Evolutionary conservation across 2,113 vertebrate species (phyloP), one percentile per base, ranked within the genome.

Genomic region (Strix aluco): DNA sequence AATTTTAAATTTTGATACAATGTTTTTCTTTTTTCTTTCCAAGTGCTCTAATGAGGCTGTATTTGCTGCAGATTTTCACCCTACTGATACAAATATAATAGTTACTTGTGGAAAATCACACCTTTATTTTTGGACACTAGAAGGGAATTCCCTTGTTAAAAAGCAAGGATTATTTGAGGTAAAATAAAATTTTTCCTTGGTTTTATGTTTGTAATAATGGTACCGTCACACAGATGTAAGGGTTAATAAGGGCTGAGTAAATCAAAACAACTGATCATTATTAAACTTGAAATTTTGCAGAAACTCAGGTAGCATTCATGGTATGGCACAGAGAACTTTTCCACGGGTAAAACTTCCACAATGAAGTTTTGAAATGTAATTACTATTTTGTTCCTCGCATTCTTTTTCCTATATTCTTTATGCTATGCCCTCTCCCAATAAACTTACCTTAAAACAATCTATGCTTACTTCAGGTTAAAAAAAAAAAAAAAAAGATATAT

Each of bases 91-190:
- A 92, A 99, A 99, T 88, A 97, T 99, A 77, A 98, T 99, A 26
- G 99, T 99, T 67, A 99, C 99, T 25, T 99, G 99, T 79, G 99
- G 99, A 62, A 99, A 99, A 94, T 99, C 99, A 12, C 99, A 99
- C 40, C 99, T 99, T 86, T 99, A 99, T 96, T 99, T 99, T 95
- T 99, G 99, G 99, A 99, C 98, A 5, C 97, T 99, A 74, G 99
- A 99, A 97, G 99, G 99, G 46, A 98, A 97, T 92, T 96, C 98
- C 47, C 98, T 99, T 75, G 96, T 98, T 93, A 99, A 99, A 97
- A 99, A 99, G 92, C 99, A 99, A 96, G 99, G 99, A 52, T 97
- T 99, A 80, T 99, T 99, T 94, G 99, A 99, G 99, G 99, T 99
- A 97, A 82, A 80, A 34, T 61, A 34, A 27, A 44, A 2, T 47